Base-by-base conservation (phyloP, 2,797 vertebrate genomes). In the Fundulus diaphanus region DNA sequence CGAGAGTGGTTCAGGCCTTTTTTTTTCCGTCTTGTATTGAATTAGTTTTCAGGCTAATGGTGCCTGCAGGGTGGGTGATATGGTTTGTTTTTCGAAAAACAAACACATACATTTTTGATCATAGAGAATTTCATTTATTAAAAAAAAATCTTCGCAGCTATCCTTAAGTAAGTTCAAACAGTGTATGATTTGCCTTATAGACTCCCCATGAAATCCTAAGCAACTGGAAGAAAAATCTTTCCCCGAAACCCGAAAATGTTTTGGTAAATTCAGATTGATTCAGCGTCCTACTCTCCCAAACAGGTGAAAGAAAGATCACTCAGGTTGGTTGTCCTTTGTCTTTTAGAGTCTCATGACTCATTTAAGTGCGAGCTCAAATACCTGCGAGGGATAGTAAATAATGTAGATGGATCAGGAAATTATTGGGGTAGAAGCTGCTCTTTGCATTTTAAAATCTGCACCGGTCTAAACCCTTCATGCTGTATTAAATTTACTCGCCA, bases 361-460 rank as follows among this genome's bases (percentile, higher is more conserved):
- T 89, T 88, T 83, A 90, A 85, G 82, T 82, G 65, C 61, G 78
- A 86, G 80, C 84, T 90, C 81, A 68, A 86, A 87, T 83, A 90
- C 88, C 88, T 91, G 82, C 81, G 40, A 90, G 83, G 87, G 83
- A 63, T 88, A 51, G 85, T 91, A 88, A 88, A 92, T 90, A 90
- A 92, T 90, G 78, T 77, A 89, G 77, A 59, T 56, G 63, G 77
- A 87, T 91, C 78, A 79, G 83, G 76, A 86, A 88, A 86, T 88
- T 83, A 88, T 88, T 85, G 79, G 83, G 76, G 42, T 87, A 80
- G 85, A 90, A 88, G 81, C 76, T 79, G 66, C 77, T 80, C 66
- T 73, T 78, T 76, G 76, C 63, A 51, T 77, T 74, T 27, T 59
- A 27, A 87, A 73, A 70, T 67, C 48, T 40, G 24, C 37, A 40